These are phyloP conservation scores for Tipula vernalis DNA, from an alignment of 2,888 invertebrate species.

Conservation along the genomic window DNA sequence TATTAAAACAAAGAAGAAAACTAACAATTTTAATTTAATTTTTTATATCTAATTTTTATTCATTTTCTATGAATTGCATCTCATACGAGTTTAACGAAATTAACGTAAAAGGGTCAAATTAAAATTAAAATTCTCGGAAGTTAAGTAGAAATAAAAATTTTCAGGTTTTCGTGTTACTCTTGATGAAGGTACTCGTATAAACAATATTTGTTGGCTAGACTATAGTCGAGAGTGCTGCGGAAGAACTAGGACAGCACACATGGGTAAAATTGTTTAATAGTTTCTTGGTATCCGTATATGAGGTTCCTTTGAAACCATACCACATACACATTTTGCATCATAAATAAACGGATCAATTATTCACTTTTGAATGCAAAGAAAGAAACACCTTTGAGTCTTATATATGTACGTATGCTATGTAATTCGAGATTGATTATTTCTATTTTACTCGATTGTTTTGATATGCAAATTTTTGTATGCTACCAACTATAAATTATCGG, in stretches of 20 bases:
- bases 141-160: background rate
- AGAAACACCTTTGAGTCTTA: background rate
- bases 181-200: background rate
- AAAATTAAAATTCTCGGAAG: background rate
- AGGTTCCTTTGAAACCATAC: background rate
- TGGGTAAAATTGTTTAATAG: background rate
- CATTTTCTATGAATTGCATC: background rate
- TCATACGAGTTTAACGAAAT: background rate
- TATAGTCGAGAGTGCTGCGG: too few relatives aligned
- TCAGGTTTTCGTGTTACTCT: background rate
- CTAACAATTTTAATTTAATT: background rate
- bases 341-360: background rate
- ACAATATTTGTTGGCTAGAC: background rate
- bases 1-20: background rate
- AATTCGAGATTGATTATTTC: background rate
- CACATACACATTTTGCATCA: background rate
- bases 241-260: background rate
- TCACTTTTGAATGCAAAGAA: background rate
- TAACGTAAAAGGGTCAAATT: background rate
- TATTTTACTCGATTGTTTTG: background rate
- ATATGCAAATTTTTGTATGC: background rate
- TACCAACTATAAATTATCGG: background rate
- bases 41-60: background rate
- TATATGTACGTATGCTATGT: background rate
- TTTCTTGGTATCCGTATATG: background rate